Evolutionary conservation across 2,888 invertebrate genomes (phyloP), one percentile per base, ranked within the genome.

Genomic region (Cephus sareptanus): DNA sequence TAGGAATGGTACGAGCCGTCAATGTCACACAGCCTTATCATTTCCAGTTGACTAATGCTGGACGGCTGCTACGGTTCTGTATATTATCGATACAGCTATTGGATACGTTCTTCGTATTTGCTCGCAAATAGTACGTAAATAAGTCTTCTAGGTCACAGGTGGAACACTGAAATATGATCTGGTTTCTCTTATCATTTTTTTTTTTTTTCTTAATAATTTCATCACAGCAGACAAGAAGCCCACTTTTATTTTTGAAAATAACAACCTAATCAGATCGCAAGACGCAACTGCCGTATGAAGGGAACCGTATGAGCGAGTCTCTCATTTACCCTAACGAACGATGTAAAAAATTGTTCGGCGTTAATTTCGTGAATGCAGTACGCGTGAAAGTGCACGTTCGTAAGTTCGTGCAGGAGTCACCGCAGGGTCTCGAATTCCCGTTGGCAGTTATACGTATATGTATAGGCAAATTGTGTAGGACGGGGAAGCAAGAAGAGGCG

Each of bases 391-490:
- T 56, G 23, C 56, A 56, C 23, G 56, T 56, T 23, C 9, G 23
- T 56, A 56, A 56, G 56, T 56, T 56, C 56, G 56, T 23, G 40
- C 40, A 15, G 1, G 1, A 40, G 9, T 56, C 23, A 56, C 23
- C 0, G 23, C 56, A 56, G 23, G 0, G 40, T 56, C 23, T 56
- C 23, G 6, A 56, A 56, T 56, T 56, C 12, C 12, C 23, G 56
- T 23, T 56, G 6, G 56, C 56, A 56, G 56, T n/a, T n/a, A n/a
- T 56, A 23, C 23, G 56, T 56, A 56, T 56, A 35, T 12, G 12
- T 12, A 56, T 15, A 74, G 23, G 40, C 9, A 23, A 56, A 23
- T 6, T 79, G 77, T 76, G 80, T n/a, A 74, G 34, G 74, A 70
- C 56, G 69, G 79, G 73, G 69, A 69, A 71, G 75, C 76, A 1